Evolutionary conservation across 2,888 invertebrate species (phyloP), one percentile per base, ranked within the genome.

Genomic region (Metacarcinus magister): DNA sequence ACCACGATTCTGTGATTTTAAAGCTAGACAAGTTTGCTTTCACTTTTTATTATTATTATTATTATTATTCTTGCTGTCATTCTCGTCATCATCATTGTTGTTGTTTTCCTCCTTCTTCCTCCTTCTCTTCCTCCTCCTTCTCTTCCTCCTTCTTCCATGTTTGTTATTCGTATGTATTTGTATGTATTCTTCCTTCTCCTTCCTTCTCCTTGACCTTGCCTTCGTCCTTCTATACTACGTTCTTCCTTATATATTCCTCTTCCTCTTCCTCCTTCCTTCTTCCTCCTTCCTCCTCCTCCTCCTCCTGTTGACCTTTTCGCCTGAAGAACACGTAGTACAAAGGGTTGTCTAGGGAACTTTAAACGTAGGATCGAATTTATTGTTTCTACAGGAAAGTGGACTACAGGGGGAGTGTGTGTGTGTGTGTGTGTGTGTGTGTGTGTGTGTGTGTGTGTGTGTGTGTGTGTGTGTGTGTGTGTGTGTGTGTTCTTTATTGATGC

Each of bases 391-490:
- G 60, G 4, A 60, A 60, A 60, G 23, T 23, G 4, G 60, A 19
- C 60, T 4, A 60, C 54, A 19, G 10, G 54, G 10, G 39, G 2
- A n/a, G 23, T 23, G 67, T 67, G 67, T 67, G 67, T 67, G 67
- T 67, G 67, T 67, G 67, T 67, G 67, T 67, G 67, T 67, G 67
- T 67, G 67, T 67, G 67, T 67, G 67, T 67, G 67, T 67, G 67
- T 67, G 67, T 67, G 67, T 67, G 28, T 75, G 75, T 75, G 75
- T 75, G 75, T 75, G 75, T 75, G 75, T 75, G 75, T 75, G 75
- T 75, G 75, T 75, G 75, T 75, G 75, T 75, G 75, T 75, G 75
- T 75, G 75, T 75, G 75, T 75, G 75, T 75, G 75, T 75, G 75
- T 75, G 75, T 75, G 75, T 75, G 75, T 75, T 75, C n/a, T 75